These are phyloP conservation scores for Cynodonichthys magdalenae DNA, from an alignment of 2,797 vertebrate species.

Conservation along the genomic window DNA sequence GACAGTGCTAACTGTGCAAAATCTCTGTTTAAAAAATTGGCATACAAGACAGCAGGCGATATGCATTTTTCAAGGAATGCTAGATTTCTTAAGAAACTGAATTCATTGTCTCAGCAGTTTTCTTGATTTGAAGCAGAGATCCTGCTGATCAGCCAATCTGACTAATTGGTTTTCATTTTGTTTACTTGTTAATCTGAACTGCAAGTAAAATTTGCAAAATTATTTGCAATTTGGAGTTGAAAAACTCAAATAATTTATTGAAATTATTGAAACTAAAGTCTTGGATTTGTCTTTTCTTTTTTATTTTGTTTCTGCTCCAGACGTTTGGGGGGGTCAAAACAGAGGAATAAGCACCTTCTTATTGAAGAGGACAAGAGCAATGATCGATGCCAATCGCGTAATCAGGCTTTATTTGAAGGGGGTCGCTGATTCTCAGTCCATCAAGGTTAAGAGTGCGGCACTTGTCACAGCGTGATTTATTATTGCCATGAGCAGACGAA, in stretches of 20 bases:
- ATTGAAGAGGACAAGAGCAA: constrained; percentile 76
- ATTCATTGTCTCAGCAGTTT: too few relatives aligned
- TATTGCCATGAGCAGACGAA: constrained; percentile 72
- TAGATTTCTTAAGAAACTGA: too few relatives aligned
- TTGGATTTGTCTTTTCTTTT: constrained; percentile 15
- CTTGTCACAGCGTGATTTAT: constrained; percentile 79
- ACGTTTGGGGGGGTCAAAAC: constrained; percentile 48
- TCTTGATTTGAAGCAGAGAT: not conserved
- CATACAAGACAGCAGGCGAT: too few relatives aligned
- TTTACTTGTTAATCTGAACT: too few relatives aligned
- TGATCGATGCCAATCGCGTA: constrained; percentile 77
- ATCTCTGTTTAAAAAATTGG: too few relatives aligned
- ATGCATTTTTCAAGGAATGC: too few relatives aligned
- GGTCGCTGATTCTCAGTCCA: constrained; percentile 77
- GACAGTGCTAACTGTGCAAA: too few relatives aligned
- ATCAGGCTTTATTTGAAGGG: constrained; percentile 78
- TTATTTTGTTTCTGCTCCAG: constrained; percentile 41
- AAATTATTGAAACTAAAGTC: constrained; percentile 17
- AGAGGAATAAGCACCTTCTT: constrained; percentile 60
- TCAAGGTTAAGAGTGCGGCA: constrained; percentile 78
- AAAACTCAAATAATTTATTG: not conserved
- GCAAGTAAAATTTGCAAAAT: too few relatives aligned
- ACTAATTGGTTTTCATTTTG: too few relatives aligned
- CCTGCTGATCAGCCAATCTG: not conserved
- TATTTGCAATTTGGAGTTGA: not conserved